Percentiles rank a stretch among this genome's conserved stretches.
These are phyloP conservation scores for Medauroidea extradentata DNA, from an alignment of 1,140 invertebrate species.

Conservation along the genomic window DNA sequence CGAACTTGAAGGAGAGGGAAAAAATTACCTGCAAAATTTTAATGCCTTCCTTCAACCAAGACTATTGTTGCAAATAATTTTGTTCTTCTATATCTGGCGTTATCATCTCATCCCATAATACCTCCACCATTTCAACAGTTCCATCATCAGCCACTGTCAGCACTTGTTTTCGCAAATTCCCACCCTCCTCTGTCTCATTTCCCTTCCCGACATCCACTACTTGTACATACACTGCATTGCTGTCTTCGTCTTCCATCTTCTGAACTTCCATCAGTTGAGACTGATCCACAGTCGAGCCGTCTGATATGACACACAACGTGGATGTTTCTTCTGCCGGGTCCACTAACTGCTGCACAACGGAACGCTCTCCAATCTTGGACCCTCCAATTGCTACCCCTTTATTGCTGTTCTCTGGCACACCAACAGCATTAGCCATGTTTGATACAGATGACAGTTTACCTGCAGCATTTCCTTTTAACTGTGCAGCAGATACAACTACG, in stretches of 20 bases:
- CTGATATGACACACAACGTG: not conserved
- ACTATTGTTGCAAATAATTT: not conserved
- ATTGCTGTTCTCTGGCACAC: no score
- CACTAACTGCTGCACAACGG: no score
- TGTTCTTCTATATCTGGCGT: slow-evolving; percentile 2
- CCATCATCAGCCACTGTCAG: slow-evolving; percentile 29
- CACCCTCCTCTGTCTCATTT: slow-evolving; percentile 4
- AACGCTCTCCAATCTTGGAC: no score
- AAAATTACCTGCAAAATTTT: no score
- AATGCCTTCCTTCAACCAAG: no score
- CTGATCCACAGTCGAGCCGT: not conserved
- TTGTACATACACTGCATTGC: slow-evolving; percentile 27
- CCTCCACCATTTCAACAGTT: slow-evolving; percentile 33
- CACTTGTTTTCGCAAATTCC: slow-evolving; percentile 22
- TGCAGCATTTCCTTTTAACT: no score
- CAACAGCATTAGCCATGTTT: no score
- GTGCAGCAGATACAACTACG: no score
- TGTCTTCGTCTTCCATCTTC: slow-evolving; percentile 24
- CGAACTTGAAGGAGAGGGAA: no score
- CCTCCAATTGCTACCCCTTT: no score
- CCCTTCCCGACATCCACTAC: slow-evolving; percentile 21
- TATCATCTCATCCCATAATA: slow-evolving; percentile 28
- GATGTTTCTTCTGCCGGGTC: no score
- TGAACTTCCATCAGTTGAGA: slow-evolving; percentile 4
- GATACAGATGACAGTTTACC: no score